Evolutionary conservation across 1,140 invertebrate genomes (phyloP).

Genomic region (Penaeus indicus): DNA sequence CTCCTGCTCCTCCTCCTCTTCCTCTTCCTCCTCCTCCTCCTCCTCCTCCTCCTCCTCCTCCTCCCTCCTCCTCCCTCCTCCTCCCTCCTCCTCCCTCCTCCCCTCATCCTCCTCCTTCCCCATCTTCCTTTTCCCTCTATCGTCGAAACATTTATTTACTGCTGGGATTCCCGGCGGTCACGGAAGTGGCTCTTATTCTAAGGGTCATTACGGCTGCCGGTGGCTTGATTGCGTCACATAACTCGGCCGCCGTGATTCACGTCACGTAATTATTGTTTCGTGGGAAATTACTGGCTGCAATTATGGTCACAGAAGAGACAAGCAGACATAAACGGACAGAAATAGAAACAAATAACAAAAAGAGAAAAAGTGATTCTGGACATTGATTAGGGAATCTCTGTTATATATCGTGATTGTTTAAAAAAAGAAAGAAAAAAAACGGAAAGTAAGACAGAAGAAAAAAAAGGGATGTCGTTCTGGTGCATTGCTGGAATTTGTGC

Average conservation of each 20-base stretch:
- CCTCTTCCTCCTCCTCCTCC: too few relatives aligned
- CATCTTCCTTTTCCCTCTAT: background rate
- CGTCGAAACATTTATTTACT: background rate
- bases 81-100: too few relatives aligned
- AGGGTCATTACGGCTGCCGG: conserved; percentile 11
- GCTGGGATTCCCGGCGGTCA: conserved; percentile 31
- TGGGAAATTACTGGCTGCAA: background rate
- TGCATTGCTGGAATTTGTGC: too few relatives aligned
- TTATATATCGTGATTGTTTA: background rate
- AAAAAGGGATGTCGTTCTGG: too few relatives aligned
- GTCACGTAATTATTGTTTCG: conserved; percentile 35
- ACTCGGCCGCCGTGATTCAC: conserved; percentile 29
- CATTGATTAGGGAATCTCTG: too few relatives aligned
- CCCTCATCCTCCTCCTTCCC: background rate
- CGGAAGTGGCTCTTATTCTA: conserved; percentile 36
- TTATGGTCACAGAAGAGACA: conserved; percentile 12
- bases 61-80: too few relatives aligned
- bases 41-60: too few relatives aligned
- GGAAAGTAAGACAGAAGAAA: background rate
- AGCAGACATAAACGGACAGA: background rate
- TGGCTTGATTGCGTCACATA: conserved; percentile 36
- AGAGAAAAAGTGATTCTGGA: too few relatives aligned
- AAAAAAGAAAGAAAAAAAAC: background rate
- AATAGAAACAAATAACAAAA: background rate
- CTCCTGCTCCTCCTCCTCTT: too few relatives aligned